phyloP scores from a whole-genome alignment of 1,140 invertebrate species.

The Leptinotarsa undecemlineata region DNA sequence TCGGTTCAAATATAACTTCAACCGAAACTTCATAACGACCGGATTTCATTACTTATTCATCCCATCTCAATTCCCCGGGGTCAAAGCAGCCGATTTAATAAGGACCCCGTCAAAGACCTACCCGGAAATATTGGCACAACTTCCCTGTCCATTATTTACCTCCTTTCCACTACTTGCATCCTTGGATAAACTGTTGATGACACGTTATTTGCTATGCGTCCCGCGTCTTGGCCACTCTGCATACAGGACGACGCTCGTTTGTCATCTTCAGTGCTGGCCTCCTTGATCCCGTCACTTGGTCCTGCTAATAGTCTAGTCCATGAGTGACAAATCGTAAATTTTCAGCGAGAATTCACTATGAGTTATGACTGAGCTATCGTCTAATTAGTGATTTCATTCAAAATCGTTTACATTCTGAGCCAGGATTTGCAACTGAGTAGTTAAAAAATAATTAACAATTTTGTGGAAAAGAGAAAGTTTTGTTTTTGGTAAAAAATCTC shows the following conservation, averaged over 20 bases:
- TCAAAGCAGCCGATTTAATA: conserved; percentile 5
- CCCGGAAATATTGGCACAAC: conserved; percentile 2
- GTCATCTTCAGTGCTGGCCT: conserved; percentile 22
- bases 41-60: not conserved
- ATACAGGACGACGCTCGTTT: conserved; percentile 32
- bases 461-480: too few relatives aligned
- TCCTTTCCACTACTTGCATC: conserved; percentile 16
- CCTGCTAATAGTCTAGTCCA: conserved; percentile 10
- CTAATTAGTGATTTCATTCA: too few relatives aligned
- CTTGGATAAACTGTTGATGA: conserved; percentile 29
- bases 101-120: not conserved
- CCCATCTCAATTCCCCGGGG: not conserved
- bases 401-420: too few relatives aligned
- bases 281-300: conserved; percentile 23
- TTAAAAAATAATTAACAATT: too few relatives aligned
- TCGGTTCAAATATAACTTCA: not conserved
- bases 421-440: too few relatives aligned
- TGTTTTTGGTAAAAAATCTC: too few relatives aligned
- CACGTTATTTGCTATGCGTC: conserved; percentile 33
- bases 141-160: conserved; percentile 10
- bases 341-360: too few relatives aligned
- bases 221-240: conserved; percentile 31
- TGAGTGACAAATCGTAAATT: conserved; percentile 11
- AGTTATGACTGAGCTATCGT: too few relatives aligned
- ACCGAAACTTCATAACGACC: not conserved